These are phyloP conservation scores for Halesus radiatus DNA, from an alignment of 1,140 invertebrate species.

Conservation along the genomic window DNA sequence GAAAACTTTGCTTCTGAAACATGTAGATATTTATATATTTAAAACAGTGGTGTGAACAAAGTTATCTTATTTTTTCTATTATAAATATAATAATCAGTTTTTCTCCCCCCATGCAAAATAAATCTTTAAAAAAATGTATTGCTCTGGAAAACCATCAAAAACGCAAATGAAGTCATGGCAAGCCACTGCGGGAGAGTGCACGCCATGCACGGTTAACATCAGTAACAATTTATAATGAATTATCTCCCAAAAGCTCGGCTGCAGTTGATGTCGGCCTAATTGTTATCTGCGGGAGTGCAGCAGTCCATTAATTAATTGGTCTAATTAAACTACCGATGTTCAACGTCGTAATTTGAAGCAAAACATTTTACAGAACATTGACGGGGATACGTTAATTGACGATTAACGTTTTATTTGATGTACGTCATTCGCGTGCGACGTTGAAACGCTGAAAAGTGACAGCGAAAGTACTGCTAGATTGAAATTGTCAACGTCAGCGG, in stretches of 20 bases:
- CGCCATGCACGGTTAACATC: not conserved
- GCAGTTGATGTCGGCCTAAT: not conserved
- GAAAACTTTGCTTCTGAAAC: too few relatives aligned
- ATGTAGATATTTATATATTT: too few relatives aligned
- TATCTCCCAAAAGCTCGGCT: not conserved
- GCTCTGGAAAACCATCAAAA: not conserved
- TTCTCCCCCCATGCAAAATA: too few relatives aligned
- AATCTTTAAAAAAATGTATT: too few relatives aligned
- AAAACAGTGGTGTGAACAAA: too few relatives aligned
- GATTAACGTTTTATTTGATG: slow-evolving; percentile 1
- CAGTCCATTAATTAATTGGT: not conserved
- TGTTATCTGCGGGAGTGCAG: not conserved
- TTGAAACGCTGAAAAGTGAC: too few relatives aligned
- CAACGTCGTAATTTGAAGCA: not conserved
- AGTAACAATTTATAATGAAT: not conserved
- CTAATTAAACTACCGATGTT: slow-evolving; percentile 3
- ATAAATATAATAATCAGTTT: too few relatives aligned
- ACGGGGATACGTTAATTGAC: not conserved
- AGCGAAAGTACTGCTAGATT: too few relatives aligned
- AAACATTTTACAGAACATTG: not conserved
- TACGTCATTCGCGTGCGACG: not conserved
- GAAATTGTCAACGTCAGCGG: too few relatives aligned
- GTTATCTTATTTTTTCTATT: too few relatives aligned
- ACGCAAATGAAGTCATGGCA: not conserved
- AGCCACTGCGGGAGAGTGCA: not conserved